Evolutionary conservation across 2,888 invertebrate genomes (phyloP).

Genomic region (Diachrysia chrysitis): DNA sequence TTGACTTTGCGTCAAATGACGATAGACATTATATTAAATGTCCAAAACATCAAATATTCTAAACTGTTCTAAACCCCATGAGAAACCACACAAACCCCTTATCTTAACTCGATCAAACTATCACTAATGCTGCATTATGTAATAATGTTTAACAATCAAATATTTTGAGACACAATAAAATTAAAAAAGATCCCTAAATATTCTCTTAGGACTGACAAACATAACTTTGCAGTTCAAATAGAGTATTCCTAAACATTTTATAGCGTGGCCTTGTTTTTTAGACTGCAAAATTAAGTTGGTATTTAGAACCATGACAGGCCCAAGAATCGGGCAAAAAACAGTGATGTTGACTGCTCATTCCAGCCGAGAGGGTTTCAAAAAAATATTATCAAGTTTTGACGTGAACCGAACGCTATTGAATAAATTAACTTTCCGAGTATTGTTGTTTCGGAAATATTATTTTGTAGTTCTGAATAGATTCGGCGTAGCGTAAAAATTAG

Average conservation of each 20-base stretch:
- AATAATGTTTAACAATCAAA: constrained; percentile 47
- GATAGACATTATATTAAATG: neutral
- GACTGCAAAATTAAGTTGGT: constrained; percentile 35
- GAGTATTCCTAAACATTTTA: neutral
- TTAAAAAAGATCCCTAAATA: constrained; percentile 43
- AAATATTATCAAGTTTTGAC: constrained; percentile 66
- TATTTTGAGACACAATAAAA: constrained; percentile 35
- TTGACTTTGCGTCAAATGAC: neutral
- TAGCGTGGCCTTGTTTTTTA: neutral
- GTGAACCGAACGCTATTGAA: constrained; percentile 66
- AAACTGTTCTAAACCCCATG: constrained; percentile 16
- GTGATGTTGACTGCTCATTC: constrained; percentile 71
- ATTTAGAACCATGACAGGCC: constrained; percentile 42
- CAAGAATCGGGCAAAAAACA: constrained; percentile 51
- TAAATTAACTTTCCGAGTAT: constrained; percentile 70
- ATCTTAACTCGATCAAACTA: constrained; percentile 41
- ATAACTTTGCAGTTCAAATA: constrained; percentile 29
- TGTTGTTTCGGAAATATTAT: constrained; percentile 49
- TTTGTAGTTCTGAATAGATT: constrained; percentile 15
- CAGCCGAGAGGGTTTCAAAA: constrained; percentile 66
- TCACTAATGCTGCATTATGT: constrained; percentile 48
- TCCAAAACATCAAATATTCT: constrained; percentile 10
- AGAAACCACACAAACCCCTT: constrained; percentile 39
- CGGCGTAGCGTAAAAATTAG: constrained; percentile 3
- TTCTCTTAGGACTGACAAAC: constrained; percentile 25